These are phyloP conservation scores for Lepus oiostolus DNA, from an alignment of 2,797 vertebrate species.

Conservation along the genomic window DNA sequence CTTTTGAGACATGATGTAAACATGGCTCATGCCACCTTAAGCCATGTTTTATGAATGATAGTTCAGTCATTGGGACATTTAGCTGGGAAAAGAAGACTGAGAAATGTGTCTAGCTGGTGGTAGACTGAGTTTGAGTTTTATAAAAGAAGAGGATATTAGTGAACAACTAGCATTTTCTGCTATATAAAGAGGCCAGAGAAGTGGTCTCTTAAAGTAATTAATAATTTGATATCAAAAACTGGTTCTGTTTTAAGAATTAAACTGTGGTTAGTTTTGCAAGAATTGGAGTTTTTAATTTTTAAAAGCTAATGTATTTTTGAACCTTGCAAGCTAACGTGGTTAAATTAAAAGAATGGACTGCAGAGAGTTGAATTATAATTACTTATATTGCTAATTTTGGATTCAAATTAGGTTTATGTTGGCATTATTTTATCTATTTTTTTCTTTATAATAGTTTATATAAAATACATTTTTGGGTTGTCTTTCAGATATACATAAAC, in stretches of 20 bases:
- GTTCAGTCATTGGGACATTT: slow-evolving; percentile 30
- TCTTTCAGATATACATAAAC: too few species aligned
- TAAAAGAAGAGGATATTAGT: slow-evolving; percentile 22
- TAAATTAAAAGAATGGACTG: slow-evolving; percentile 43
- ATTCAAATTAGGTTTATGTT: slow-evolving; percentile 32
- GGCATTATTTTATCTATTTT: slow-evolving; percentile 21
- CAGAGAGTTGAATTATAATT: neutral
- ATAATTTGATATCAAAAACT: slow-evolving; percentile 52
- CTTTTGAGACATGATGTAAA: slow-evolving; percentile 39
- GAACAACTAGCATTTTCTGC: slow-evolving; percentile 54
- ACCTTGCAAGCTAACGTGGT: slow-evolving; percentile 19
- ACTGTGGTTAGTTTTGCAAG: neutral
- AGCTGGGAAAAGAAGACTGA: slow-evolving; percentile 12
- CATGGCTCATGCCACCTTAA: neutral
- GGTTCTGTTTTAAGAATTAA: slow-evolving; percentile 23
- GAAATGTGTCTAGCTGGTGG: neutral
- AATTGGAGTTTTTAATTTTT: slow-evolving; percentile 38
- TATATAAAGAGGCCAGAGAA: slow-evolving; percentile 21
- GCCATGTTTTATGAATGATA: slow-evolving; percentile 9
- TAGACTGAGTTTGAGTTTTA: slow-evolving; percentile 35
- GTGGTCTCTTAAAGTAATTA: neutral
- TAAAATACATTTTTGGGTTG: neutral
- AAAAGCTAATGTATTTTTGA: slow-evolving; percentile 35
- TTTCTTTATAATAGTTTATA: neutral
- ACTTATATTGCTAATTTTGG: slow-evolving; percentile 32